Evolutionary conservation across 2,113 vertebrate species (phyloP).

Genomic region (Amphilophus citrinellus): DNA sequence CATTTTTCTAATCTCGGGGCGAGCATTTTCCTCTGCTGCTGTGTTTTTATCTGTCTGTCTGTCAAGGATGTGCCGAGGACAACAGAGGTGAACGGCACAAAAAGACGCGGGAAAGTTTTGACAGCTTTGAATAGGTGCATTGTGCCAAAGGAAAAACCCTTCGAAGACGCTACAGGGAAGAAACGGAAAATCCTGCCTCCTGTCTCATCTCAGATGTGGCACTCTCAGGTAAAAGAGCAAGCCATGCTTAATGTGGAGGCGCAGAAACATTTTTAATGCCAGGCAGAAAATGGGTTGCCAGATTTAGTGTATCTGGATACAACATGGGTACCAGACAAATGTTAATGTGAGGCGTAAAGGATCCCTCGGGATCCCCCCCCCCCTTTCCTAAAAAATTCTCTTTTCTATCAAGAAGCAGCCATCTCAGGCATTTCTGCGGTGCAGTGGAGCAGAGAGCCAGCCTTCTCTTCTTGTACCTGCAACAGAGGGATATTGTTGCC

Average conservation of each 20-base stretch:
- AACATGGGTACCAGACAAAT: constrained; percentile 46
- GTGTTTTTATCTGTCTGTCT: constrained; percentile 21
- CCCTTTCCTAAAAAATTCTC: neutral
- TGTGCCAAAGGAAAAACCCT: neutral
- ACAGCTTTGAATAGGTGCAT: neutral
- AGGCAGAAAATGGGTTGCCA: constrained; percentile 19
- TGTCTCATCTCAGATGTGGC: constrained; percentile 37
- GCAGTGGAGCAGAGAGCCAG: constrained; percentile 56
- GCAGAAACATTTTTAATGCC: constrained; percentile 30
- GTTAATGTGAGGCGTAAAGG: constrained; percentile 42
- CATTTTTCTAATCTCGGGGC: neutral
- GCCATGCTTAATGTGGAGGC: neutral
- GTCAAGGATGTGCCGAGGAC: constrained; percentile 15
- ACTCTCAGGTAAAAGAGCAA: constrained; percentile 31
- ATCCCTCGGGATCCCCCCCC: neutral
- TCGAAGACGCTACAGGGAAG: neutral
- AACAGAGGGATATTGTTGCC: constrained; percentile 72
- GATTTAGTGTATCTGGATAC: constrained; percentile 53
- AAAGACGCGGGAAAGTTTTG: neutral
- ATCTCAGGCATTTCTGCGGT: constrained; percentile 55
- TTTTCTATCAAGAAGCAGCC: constrained; percentile 19
- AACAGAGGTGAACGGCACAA: constrained; percentile 11
- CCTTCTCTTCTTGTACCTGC: constrained; percentile 34
- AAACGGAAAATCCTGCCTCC: neutral
- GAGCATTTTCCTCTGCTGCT: constrained; percentile 18